Evolutionary conservation across 2,888 invertebrate species (phyloP).

Genomic region (Erebia palarica): DNA sequence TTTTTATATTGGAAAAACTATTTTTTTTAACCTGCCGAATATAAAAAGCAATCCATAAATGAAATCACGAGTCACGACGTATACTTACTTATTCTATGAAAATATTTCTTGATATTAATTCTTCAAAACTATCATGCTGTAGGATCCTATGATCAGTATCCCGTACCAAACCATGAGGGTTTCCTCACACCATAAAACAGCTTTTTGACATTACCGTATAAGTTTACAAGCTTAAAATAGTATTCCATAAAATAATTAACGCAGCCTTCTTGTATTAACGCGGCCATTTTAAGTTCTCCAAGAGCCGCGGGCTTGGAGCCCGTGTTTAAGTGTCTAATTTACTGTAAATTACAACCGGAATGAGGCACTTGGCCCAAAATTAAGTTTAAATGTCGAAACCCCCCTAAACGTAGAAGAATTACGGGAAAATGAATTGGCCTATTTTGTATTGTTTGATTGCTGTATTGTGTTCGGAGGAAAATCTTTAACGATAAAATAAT

Average conservation of each 20-base stretch:
- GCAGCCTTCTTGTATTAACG: constrained; percentile 25
- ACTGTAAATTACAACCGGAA: constrained; percentile 27
- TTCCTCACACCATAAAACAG: background rate
- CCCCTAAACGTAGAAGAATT: constrained; percentile 22
- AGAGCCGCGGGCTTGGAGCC: constrained; percentile 15
- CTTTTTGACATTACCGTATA: constrained; percentile 6
- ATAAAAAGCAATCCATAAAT: too few species aligned
- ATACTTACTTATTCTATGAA: too few species aligned
- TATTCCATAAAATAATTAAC: constrained; percentile 23
- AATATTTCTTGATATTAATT: too few species aligned
- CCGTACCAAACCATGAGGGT: background rate
- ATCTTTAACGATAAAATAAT: background rate
- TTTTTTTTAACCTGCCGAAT: too few species aligned
- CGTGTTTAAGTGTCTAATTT: constrained; percentile 25
- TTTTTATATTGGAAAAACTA: too few species aligned
- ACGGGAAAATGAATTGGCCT: constrained; percentile 16
- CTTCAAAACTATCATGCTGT: too few species aligned
- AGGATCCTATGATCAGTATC: too few species aligned
- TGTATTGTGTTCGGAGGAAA: background rate
- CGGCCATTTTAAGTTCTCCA: constrained; percentile 26
- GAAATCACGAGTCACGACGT: too few species aligned
- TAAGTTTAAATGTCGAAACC: constrained; percentile 28
- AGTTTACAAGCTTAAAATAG: constrained; percentile 17
- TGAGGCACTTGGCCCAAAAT: constrained; percentile 25
- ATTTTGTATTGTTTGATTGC: constrained; percentile 10